Conservation (phyloP, 2,113 vertebrate species). For the Bufo bufo region DNA sequence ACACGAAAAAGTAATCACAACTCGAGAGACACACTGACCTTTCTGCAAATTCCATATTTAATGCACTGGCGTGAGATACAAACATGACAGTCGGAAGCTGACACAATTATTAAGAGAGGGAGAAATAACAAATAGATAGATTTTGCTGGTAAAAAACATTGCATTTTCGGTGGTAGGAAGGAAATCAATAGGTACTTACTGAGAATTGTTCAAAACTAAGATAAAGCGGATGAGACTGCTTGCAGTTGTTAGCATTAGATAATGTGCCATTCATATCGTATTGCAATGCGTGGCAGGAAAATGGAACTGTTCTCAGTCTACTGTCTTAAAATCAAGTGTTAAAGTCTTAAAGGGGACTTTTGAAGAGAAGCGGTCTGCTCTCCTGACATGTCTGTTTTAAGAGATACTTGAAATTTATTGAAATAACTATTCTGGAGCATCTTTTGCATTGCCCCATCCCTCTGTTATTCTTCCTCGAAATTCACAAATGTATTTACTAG, state of each 20-base stretch:
- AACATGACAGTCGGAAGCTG: constrained; percentile 72
- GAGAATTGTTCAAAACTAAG: constrained; percentile 40
- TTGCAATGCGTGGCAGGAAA: not conserved
- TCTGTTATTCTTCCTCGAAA: no score
- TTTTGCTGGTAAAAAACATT: constrained; percentile 62
- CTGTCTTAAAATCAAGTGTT: not conserved
- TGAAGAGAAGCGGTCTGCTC: no score
- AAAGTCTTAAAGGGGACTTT: not conserved
- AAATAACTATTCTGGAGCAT: no score
- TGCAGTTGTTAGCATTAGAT: not conserved
- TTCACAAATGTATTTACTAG: no score
- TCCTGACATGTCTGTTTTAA: no score
- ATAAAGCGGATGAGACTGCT: not conserved
- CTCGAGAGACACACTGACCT: constrained; percentile 85
- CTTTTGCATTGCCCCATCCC: no score
- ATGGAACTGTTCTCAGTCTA: not conserved
- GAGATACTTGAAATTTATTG: no score
- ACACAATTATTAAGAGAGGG: constrained; percentile 67
- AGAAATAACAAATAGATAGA: constrained; percentile 61
- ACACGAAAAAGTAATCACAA: constrained; percentile 83
- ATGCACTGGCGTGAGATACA: constrained; percentile 73
- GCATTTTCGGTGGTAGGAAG: constrained; percentile 62
- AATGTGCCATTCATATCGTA: not conserved
- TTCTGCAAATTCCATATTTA: constrained; percentile 81
- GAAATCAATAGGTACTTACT: constrained; percentile 65